These are phyloP conservation scores for Miltochrista miniata DNA, from an alignment of 2,888 invertebrate species.

Conservation along the genomic window DNA sequence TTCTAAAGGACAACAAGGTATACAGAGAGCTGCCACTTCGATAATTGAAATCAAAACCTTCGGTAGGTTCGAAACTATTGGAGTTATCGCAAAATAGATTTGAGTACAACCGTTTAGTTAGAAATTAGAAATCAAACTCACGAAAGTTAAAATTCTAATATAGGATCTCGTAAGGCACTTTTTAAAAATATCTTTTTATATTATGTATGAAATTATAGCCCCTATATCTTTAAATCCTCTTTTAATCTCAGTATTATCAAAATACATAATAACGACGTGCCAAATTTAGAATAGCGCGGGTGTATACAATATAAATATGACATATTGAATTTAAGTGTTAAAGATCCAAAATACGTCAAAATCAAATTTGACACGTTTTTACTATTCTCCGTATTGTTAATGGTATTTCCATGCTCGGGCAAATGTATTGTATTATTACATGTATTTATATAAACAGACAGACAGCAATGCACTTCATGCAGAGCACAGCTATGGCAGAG, in stretches of 20 bases:
- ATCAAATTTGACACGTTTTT: conserved; percentile 17
- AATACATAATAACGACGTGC: background rate
- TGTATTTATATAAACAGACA: conserved; percentile 45
- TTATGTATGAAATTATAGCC: conserved; percentile 19
- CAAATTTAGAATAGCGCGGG: conserved; percentile 2
- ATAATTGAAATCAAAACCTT: too few species aligned
- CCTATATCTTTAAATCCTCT: conserved; percentile 8
- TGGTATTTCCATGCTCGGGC: conserved; percentile 62
- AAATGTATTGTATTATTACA: conserved; percentile 53
- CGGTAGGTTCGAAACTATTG: too few species aligned
- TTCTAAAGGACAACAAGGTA: too few species aligned
- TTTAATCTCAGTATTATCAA: background rate
- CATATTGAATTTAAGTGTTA: conserved; percentile 5
- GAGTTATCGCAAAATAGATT: too few species aligned
- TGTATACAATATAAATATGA: background rate
- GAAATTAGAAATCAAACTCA: too few species aligned
- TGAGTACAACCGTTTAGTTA: too few species aligned
- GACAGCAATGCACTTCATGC: conserved; percentile 78
- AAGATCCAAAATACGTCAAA: conserved; percentile 6
- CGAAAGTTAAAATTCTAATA: too few species aligned
- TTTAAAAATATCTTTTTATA: background rate
- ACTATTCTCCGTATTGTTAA: conserved; percentile 44
- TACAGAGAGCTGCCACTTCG: too few species aligned
- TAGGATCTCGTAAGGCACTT: conserved; percentile 37
- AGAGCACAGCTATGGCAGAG: conserved; percentile 79